Evolutionary conservation across 2,113 vertebrate genomes (phyloP).

Genomic region (Pithys albifrons): DNA sequence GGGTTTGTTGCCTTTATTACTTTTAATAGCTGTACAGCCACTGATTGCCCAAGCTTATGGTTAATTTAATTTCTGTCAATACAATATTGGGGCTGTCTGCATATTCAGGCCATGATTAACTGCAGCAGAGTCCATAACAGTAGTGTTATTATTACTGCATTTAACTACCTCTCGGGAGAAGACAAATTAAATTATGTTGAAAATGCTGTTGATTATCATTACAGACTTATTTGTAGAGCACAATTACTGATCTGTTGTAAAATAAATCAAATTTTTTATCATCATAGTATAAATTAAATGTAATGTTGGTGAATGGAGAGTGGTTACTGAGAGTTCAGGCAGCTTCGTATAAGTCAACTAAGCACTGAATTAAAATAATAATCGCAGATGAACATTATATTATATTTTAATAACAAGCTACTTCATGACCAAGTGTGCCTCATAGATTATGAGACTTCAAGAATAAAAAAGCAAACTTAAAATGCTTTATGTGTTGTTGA

Average conservation of each 20-base stretch:
- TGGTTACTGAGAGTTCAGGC: constrained; percentile 67
- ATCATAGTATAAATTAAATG: constrained; percentile 84
- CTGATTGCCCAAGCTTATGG: constrained; percentile 86
- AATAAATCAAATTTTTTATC: constrained; percentile 92
- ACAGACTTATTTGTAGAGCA: constrained; percentile 88
- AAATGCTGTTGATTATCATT: constrained; percentile 91
- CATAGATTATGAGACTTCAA: constrained; percentile 60
- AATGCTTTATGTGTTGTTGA: constrained; percentile 22
- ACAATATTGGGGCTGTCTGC: constrained; percentile 89
- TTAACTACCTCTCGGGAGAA: constrained; percentile 89
- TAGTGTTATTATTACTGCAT: constrained; percentile 86
- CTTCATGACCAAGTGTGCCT: constrained; percentile 64
- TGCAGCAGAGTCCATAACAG: constrained; percentile 83
- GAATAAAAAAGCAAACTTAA: constrained; percentile 47
- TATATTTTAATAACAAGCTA: constrained; percentile 77
- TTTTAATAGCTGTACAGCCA: constrained; percentile 86
- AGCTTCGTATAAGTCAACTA: constrained; percentile 67
- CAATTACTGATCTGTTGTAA: constrained; percentile 91
- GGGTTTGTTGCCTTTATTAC: constrained; percentile 86
- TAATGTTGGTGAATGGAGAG: constrained; percentile 72
- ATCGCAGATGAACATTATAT: constrained; percentile 61
- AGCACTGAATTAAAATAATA: constrained; percentile 77
- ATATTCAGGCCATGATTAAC: constrained; percentile 88
- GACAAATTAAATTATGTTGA: constrained; percentile 91
- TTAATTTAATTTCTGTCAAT: constrained; percentile 93